Evolutionary conservation across 2,888 invertebrate species (phyloP), one percentile per base, ranked within the genome.

Genomic region (Dicyrtoma fusca): DNA sequence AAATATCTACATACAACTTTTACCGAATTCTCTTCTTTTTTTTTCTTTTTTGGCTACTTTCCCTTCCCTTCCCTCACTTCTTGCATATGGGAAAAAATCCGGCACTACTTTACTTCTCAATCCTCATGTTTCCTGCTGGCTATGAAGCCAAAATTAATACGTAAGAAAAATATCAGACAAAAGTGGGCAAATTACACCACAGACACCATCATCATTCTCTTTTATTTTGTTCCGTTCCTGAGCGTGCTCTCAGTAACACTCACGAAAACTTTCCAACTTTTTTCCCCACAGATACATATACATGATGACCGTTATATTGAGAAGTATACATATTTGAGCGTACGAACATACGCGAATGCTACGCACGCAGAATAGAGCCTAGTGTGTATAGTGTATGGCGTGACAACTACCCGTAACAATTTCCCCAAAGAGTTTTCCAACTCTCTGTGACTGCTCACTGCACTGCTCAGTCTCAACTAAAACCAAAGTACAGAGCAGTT

Each of bases 241-340:
- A 61, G 61, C 61, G 61, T 61, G 59, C 61, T 61, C 61, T 61
- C 44, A 63, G 21, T 6, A 26, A 64, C 49, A 63, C 47, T 51
- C 64, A 23, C 13, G 47, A 64, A 64, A 64, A 64, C 64, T 64
- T 64, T 64, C 34, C 64, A 64, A 61, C 61, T 61, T 61, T 61
- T 42, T 25, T 53, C 53, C 2, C 53, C 2, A 1, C 17, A n/a
- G 19, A 53, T 13, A 34, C 34, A 34, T 34, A 34, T 44, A 61
- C 42, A 61, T 61, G 61, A 61, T 44, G 61, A 44, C 61, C 34
- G 8, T 34, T 34, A 34, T 61, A 61, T 61, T 61, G 61, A 61
- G 61, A 61, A 44, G 45, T 61, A n/a, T 61, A 26, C 34, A 34
- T 55, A 55, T 17, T 11, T 55, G n/a, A 51, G 23, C 23, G 26